Evolutionary conservation across 2,888 invertebrate genomes (phyloP), one percentile per base, ranked within the genome.

Genomic region (Cataglyphis rosenhaueri): DNA sequence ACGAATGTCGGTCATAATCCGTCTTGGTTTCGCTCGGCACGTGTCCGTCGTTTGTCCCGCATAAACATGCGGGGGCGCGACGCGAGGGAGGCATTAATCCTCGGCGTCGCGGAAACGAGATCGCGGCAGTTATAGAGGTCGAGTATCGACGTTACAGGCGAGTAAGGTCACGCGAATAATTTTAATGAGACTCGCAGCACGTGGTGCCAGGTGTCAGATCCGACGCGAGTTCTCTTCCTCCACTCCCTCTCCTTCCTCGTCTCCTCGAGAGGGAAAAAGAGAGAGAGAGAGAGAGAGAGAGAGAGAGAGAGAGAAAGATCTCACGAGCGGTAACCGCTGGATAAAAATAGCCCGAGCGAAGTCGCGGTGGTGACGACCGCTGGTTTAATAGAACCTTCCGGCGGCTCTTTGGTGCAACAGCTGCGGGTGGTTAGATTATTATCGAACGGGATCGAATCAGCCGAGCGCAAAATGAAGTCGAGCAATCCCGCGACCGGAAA

Each of bases 381-480:
- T 61, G 59, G 78, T 70, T 79, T 70, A 79, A 70, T 70, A 44
- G 59, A 70, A 59, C 18, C 70, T 70, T 59, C 48, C 48, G 48
- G 59, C 55, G 55, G 61, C 52, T 55, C 38, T n/a, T 35, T 44
- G 62, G 44, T 38, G 76, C 59, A 59, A 79, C 70, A 79, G 70
- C 78, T 79, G 70, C 70, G 78, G 78, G 59, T 79, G 78, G 59
- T 79, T 59, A 68, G 59, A 79, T 79, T 76, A 76, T 76, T 79
- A 79, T 44, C 70, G 25, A 79, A 79, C 78, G 70, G 78, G 78
- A 78, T 70, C 44, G 70, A 79, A 44, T 59, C 65, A 59, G 44
- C 41, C 78, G 48, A 64, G 70, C 70, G 44, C 70, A 70, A 79
- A 70, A 79, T 70, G 70, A 79, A 70, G 59, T 70, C 59, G 44